These are phyloP conservation scores for Procambarus clarkii DNA, from an alignment of 1,140 invertebrate genomes.

Conservation along the genomic window DNA sequence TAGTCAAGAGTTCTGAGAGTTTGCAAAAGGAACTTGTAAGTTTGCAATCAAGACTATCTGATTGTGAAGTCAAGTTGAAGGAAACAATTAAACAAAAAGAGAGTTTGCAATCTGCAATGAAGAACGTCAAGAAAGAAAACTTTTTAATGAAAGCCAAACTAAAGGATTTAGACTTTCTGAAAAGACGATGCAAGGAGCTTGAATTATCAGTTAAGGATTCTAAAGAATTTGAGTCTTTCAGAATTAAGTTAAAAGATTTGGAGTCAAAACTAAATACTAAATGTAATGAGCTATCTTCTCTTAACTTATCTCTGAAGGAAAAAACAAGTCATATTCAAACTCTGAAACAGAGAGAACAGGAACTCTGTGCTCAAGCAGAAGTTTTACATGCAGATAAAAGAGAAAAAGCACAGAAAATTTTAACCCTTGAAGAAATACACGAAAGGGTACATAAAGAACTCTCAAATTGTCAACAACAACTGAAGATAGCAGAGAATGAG, in stretches of 20 bases:
- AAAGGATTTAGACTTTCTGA: slow-evolving; percentile 49
- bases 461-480: slow-evolving; percentile 20
- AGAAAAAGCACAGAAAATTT: slow-evolving; percentile 3
- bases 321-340: neutral
- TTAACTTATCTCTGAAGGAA: slow-evolving; percentile 34
- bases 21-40: slow-evolving; percentile 29
- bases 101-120: slow-evolving; percentile 19
- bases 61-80: slow-evolving; percentile 35
- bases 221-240: slow-evolving; percentile 21
- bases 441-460: slow-evolving; percentile 32
- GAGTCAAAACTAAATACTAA: slow-evolving; percentile 39
- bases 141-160: slow-evolving; percentile 46
- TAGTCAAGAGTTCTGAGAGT: slow-evolving; percentile 13
- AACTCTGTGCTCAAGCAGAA: neutral
- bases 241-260: slow-evolving; percentile 25
- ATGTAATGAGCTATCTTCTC: slow-evolving; percentile 22
- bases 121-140: slow-evolving; percentile 45
- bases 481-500: slow-evolving; percentile 38
- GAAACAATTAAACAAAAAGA: slow-evolving; percentile 46
- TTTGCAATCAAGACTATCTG: neutral
- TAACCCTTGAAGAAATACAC: neutral
- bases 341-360: slow-evolving; percentile 35
- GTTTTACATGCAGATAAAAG: slow-evolving; percentile 3
- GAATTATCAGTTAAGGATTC: slow-evolving; percentile 14
- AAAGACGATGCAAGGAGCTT: slow-evolving; percentile 37